phyloP scores from a whole-genome alignment of 2,113 vertebrate species.

The Symphodus melops region DNA sequence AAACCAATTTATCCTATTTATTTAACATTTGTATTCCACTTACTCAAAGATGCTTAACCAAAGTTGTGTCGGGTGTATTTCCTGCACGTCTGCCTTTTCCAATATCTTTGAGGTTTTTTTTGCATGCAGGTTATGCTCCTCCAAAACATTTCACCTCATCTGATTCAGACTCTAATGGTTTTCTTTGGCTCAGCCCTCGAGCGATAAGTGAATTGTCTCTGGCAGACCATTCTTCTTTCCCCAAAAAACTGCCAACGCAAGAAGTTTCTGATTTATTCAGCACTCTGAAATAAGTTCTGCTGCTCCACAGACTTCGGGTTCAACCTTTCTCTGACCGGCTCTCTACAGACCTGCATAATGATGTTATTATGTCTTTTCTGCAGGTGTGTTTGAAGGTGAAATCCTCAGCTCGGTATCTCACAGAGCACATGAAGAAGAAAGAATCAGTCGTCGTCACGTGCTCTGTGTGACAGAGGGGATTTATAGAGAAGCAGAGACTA shows the following conservation, averaged over 20 bases:
- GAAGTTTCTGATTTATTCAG: constrained; percentile 36
- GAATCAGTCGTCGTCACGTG: neutral
- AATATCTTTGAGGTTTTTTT: neutral
- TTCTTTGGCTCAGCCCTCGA: constrained; percentile 13
- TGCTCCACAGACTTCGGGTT: constrained; percentile 6
- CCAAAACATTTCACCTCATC: constrained; percentile 6
- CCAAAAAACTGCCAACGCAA: neutral
- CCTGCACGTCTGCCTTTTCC: neutral
- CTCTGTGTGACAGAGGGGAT: constrained; percentile 2
- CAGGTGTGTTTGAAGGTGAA: neutral
- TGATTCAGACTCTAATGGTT: constrained; percentile 15
- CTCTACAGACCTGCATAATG: neutral
- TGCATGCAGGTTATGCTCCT: constrained; percentile 19
- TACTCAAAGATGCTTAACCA: neutral
- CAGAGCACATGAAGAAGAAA: neutral
- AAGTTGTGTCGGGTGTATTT: neutral
- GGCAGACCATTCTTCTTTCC: neutral
- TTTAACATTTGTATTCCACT: neutral
- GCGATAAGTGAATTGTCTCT: constrained; percentile 43
- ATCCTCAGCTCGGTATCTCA: neutral
- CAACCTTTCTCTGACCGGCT: constrained; percentile 27
- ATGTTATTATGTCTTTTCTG: neutral
- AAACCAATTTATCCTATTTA: too few species aligned
- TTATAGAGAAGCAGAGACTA: constrained; percentile 1
- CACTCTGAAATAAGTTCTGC: constrained; percentile 14